Evolutionary conservation across 2,888 invertebrate genomes (phyloP), one percentile per base, ranked within the genome.

Genomic region (Koerneria pararmatus): DNA sequence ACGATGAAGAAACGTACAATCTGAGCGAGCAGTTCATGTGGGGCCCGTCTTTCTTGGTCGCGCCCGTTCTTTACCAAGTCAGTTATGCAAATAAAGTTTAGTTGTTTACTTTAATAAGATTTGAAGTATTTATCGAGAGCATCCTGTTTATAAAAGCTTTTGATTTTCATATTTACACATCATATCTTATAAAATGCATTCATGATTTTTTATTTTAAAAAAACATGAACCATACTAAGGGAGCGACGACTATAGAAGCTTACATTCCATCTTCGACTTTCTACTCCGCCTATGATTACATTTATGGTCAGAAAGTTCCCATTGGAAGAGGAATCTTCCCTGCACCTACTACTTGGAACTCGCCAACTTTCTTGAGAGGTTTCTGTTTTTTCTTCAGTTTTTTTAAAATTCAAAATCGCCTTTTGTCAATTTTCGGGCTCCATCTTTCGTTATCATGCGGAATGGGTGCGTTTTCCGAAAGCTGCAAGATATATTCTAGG

Each of bases 231-330:
- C n/a, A n/a, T n/a, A n/a, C n/a, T n/a, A 62, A 71, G 70, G 74
- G 74, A 8, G 74, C 70, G 58, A 68, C 71, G 0, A 64, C 69
- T 0, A 78, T 79, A 0, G 68, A 71, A 27, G 84, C 80, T 3
- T 85, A 85, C 69, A 82, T 85, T 69, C 85, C 85, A 19, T 41
- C 32, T 6, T 31, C 27, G 22, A 70, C 75, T 1, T 85, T 84
- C 84, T 85, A 81, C 73, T 76, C 74, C 1, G 37, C 79, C 2
- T 72, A 73, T 61, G 74, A 73, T 31, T 71, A 72, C n/a, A 72
- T 64, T 22, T 77, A 77, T 54, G 77, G 74, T 11, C 60, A 68
- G 46, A 63, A 66, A 27, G 62, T 73, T 8, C 48, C 54, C 35
- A 19, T 72, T 2, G 80, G 80, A n/a, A 71, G 67, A 65, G 69